These are phyloP conservation scores for Podabrus alpinus DNA, from an alignment of 2,888 invertebrate genomes.

Conservation along the genomic window DNA sequence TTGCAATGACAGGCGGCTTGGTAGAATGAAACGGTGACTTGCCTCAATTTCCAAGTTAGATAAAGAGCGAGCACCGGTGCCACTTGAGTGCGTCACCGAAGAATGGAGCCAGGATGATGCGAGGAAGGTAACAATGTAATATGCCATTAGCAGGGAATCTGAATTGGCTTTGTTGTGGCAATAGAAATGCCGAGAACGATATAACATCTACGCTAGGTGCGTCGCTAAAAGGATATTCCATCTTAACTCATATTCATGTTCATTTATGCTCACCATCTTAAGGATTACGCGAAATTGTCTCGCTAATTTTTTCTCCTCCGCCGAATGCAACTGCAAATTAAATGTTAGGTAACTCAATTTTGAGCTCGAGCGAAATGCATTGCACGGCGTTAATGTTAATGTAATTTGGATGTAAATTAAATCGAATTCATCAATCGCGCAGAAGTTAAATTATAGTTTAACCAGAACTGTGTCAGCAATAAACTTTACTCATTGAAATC, in stretches of 20 bases:
- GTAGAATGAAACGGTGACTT: slow-evolving; percentile 29
- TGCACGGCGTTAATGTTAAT: not conserved
- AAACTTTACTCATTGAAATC: not conserved
- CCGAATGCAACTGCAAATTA: not conserved
- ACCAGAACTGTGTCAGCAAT: not conserved
- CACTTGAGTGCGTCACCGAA: slow-evolving; percentile 46
- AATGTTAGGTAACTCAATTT: not conserved
- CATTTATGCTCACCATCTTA: not conserved
- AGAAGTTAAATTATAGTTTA: not conserved
- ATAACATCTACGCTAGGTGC: slow-evolving; percentile 29
- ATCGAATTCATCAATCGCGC: slow-evolving; percentile 4
- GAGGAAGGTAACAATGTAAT: slow-evolving; percentile 58
- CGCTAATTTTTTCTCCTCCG: not conserved
- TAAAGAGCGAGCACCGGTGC: slow-evolving; percentile 37
- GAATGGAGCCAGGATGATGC: slow-evolving; percentile 43
- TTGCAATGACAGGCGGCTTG: slow-evolving; percentile 47
- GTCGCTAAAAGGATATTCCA: slow-evolving; percentile 23
- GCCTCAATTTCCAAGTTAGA: slow-evolving; percentile 27
- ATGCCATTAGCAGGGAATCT: slow-evolving; percentile 58
- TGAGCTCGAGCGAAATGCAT: not conserved
- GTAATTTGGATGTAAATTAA: slow-evolving; percentile 1
- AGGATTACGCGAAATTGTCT: not conserved
- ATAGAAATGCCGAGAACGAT: slow-evolving; percentile 28
- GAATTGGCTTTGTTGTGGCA: slow-evolving; percentile 57
- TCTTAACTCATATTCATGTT: slow-evolving; percentile 19